Percentiles rank a stretch among this genome's conserved stretches.
These are phyloP conservation scores for Porites divaricata DNA, from an alignment of 92 coral and sea anemone species.

Conservation along the genomic window DNA sequence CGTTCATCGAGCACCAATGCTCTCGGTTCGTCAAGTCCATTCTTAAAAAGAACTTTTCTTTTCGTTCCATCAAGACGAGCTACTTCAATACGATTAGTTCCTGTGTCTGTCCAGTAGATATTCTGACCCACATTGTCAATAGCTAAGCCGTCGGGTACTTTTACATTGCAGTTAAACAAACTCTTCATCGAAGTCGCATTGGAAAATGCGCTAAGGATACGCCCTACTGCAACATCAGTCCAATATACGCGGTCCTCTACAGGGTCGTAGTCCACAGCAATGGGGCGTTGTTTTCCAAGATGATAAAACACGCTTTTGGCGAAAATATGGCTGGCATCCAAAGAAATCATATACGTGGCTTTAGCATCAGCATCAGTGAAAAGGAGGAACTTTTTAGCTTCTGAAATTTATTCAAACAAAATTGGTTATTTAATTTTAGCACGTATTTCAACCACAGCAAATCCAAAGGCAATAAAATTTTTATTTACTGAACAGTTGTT, in stretches of 20 bases:
- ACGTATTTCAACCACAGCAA: too few relatives aligned
- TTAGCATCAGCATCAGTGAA: slow-evolving; percentile 52
- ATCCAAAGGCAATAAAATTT: too few relatives aligned
- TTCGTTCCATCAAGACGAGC: slow-evolving; percentile 51
- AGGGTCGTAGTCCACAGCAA: slow-evolving; percentile 53
- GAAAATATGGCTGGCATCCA: slow-evolving; percentile 39
- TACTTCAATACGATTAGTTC: slow-evolving; percentile 45
- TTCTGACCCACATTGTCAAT: slow-evolving; percentile 55
- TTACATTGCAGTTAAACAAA: slow-evolving; percentile 17
- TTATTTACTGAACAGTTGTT: too few relatives aligned
- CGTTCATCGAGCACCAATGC: slow-evolving; percentile 29
- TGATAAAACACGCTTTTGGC: slow-evolving; percentile 8
- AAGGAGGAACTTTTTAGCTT: slow-evolving; percentile 28
- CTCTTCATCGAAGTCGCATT: slow-evolving; percentile 34
- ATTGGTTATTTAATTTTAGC: not conserved
- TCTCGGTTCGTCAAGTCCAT: slow-evolving; percentile 30
- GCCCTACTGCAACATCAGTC: slow-evolving; percentile 25
- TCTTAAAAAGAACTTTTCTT: slow-evolving; percentile 28
- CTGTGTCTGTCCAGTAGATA: slow-evolving; percentile 62
- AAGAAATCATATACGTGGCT: slow-evolving; percentile 46
- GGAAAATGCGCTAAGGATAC: slow-evolving; percentile 37
- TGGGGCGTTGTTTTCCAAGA: slow-evolving; percentile 28
- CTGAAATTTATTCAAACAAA: not conserved
- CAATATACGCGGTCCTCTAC: slow-evolving; percentile 56
- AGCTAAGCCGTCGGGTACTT: slow-evolving; percentile 52